Base-by-base conservation (phyloP, 1,140 invertebrate species). In the Pomacea maculata region DNA sequence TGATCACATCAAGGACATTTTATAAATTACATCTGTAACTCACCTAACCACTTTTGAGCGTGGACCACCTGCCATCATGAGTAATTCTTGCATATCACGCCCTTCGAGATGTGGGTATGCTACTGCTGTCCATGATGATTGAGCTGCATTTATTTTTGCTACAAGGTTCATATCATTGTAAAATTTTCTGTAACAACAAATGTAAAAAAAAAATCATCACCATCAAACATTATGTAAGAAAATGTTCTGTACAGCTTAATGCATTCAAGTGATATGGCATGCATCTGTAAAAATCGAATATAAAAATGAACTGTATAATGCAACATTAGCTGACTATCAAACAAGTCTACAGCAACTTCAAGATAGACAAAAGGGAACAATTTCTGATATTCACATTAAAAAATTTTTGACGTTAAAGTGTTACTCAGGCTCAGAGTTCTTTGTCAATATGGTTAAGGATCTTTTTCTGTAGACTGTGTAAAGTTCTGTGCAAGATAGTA, bases 61-160 rank as follows among this genome's bases (percentile, higher is more conserved):
- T 63, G 79, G 70, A 8, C 92, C 92, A 21, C 92, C 92, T 65
- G 88, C 89, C 82, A 88, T 88, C 34, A 78, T 86, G 10, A 90
- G 75, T 73, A 92, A 80, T 79, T 92, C 89, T 71, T 87, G 85
- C 12, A 91, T 78, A 12, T 88, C 86, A 85, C 89, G 89, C 17
- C 85, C 84, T 65, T 92, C 86, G 83, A 91, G 90, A 19, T 91
- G 84, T 57, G 86, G 82, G 80, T 93, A 93, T 10, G 83, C 72
- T 15, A 82, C 86, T 0, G 93, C 93, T 72, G 80, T 90, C 93
- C 93, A 93, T 25, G 87, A 89, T 3, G 80, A 89, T 84, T 92
- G 92, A 3, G 83, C 81, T 10, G 77, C 77, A 81, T 93, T 93
- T 61, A 93, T 92, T n/a, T 87, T 84, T 25, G 87, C 57, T 57